phyloP scores from a whole-genome alignment of 2,888 invertebrate genomes.

The Phaonia tiefii region DNA sequence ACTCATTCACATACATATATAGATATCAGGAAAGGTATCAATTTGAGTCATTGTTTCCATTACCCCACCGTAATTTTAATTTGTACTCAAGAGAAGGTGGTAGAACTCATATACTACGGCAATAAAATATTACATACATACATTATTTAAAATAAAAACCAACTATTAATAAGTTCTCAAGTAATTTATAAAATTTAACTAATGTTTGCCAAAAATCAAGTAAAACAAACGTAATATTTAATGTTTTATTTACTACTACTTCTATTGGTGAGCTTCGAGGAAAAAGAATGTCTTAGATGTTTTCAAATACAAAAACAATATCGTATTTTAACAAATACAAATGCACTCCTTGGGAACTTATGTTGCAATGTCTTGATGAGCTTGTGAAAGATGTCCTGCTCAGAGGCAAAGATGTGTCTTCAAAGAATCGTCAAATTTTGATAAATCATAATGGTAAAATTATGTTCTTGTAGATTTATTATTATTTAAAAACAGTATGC shows the following conservation, averaged over 20 bases:
- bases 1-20: constrained; percentile 26
- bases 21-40: constrained; percentile 49
- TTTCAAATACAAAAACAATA: constrained; percentile 31
- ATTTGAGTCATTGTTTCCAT: constrained; percentile 65
- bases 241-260: constrained; percentile 35
- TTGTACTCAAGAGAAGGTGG: constrained; percentile 62
- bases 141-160: too few species aligned
- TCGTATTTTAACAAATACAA: constrained; percentile 4
- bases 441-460: constrained; percentile 11
- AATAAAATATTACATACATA: constrained; percentile 40
- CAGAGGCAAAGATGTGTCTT: background rate
- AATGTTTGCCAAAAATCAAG: constrained; percentile 67
- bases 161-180: constrained; percentile 59
- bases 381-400: background rate
- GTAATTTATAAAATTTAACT: constrained; percentile 63
- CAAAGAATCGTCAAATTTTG: constrained; percentile 9
- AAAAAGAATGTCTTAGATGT: constrained; percentile 54
- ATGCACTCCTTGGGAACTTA: background rate
- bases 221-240: constrained; percentile 51
- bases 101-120: constrained; percentile 44
- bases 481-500: constrained; percentile 39
- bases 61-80: constrained; percentile 65
- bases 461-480: constrained; percentile 33
- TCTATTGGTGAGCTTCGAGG: constrained; percentile 48
- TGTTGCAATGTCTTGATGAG: background rate